Conservation (phyloP, 2,113 vertebrate genomes). For the Aptenodytes forsteri region DNA sequence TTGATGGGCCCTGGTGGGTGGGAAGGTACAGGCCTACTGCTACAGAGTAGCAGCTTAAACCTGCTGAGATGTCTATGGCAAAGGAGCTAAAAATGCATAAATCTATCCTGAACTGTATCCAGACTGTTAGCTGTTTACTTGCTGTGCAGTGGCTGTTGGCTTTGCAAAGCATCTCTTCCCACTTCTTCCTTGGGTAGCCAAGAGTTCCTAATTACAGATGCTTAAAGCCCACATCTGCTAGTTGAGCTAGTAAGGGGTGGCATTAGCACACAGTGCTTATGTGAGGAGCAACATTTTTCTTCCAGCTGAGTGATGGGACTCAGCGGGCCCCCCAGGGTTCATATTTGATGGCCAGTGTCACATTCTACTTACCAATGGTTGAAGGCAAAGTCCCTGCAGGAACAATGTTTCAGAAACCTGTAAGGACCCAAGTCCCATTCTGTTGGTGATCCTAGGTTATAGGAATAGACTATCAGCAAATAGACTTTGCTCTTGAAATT, state of each 20-base stretch:
- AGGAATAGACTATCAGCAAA: neutral
- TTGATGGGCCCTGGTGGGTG: neutral
- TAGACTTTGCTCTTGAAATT: neutral
- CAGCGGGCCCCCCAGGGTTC: rapidly evolving
- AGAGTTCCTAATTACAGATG: neutral
- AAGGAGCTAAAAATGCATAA: neutral
- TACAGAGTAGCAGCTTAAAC: neutral
- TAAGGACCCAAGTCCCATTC: rapidly evolving
- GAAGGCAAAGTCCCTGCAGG: neutral
- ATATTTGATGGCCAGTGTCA: rapidly evolving
- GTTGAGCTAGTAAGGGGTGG: neutral
- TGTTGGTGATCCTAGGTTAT: neutral
- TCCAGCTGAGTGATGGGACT: neutral
- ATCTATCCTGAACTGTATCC: neutral
- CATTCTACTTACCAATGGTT: rapidly evolving
- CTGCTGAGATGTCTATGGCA: neutral
- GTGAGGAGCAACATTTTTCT: rapidly evolving
- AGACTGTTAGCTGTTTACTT: neutral
- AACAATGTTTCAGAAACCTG: neutral
- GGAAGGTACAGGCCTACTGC: neutral
- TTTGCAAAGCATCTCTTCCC: neutral
- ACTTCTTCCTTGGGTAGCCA: neutral
- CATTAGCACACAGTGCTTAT: neutral
- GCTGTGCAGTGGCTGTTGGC: neutral
- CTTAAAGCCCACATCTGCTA: neutral